Base-by-base conservation (phyloP, 2,797 vertebrate species). In the Crax fasciolata region DNA sequence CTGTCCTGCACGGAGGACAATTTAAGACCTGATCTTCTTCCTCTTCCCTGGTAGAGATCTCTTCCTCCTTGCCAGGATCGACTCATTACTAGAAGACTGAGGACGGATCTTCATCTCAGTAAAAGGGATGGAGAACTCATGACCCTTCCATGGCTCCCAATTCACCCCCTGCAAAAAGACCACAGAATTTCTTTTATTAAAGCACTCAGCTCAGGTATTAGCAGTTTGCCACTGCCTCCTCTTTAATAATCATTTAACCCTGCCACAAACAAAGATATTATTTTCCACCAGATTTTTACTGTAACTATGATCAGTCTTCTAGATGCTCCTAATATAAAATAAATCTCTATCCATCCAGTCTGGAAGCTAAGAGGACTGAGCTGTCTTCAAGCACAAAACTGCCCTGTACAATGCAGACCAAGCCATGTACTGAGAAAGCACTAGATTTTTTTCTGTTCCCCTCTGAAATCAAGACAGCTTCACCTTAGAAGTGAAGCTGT, bases 141-240 rank as follows among this genome's bases (percentile, higher is more conserved):
- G 98, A 79, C 99, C 99, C 97, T 99, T 99, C 98, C 99, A 99
- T 0, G 99, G 98, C 83, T 99, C 98, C 99, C 99, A 99, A 92
- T 99, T 99, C 89, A 99, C 98, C 9, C 98, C 98, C 99, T 99
- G 84, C 20, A 43, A 89, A 84, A 66, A 83, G n/a, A 80, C 17
- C 66, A 86, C 39, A 32, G 27, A 59, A 35, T 77, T 85, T 43
- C 7, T 70, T 71, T 77, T 17, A 89, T 38, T 80, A 10, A 83
- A 94, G 30, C 38, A 65, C 23, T 7, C 62, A 84, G 39, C 66
- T 4, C 27, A 62, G 13, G 9, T 52, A 30, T 48, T 87, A 30
- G 6, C 18, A 83, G 9, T 54, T 55, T 70, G 61, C 27, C 16
- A 32, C 51, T 79, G 10, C 6, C 27, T 18, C 49, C 17, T 19